phyloP scores from a whole-genome alignment of 1,140 invertebrate species.

The Heterodera carotae region DNA sequence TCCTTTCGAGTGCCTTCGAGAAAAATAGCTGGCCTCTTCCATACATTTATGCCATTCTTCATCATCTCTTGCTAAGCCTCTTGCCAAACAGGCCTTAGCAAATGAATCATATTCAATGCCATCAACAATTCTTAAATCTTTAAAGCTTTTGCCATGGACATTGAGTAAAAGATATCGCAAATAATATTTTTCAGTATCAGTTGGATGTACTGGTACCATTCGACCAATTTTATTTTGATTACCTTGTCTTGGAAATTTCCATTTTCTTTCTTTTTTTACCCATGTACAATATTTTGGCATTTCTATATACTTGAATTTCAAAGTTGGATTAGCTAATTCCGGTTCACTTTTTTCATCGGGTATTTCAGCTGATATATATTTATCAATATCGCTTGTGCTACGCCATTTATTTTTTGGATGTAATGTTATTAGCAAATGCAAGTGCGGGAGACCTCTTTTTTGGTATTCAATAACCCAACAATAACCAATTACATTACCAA shows the following conservation, averaged over 20 bases:
- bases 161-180: constrained; percentile 13
- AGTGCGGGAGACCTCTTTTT: no score
- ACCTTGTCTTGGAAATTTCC: constrained; percentile 15
- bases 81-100: constrained; percentile 16
- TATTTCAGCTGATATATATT: no score
- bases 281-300: no score
- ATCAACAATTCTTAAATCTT: constrained; percentile 8
- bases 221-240: constrained; percentile 8
- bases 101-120: constrained; percentile 1
- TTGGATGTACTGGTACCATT: constrained; percentile 8
- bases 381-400: no score
- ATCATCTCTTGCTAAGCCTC: constrained; percentile 9
- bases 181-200: constrained; percentile 20
- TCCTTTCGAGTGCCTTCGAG: neutral
- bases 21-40: no score
- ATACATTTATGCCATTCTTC: constrained; percentile 25
- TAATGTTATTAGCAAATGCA: no score
- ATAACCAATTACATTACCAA: no score
- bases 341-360: no score
- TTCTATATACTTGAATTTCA: constrained; percentile 15
- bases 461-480: no score
- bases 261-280: constrained; percentile 5
- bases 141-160: neutral
- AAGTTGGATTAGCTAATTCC: no score
- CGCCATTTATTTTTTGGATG: no score